These are phyloP conservation scores for Gorsachius goisagi DNA, from an alignment of 2,113 vertebrate genomes.

Conservation along the genomic window DNA sequence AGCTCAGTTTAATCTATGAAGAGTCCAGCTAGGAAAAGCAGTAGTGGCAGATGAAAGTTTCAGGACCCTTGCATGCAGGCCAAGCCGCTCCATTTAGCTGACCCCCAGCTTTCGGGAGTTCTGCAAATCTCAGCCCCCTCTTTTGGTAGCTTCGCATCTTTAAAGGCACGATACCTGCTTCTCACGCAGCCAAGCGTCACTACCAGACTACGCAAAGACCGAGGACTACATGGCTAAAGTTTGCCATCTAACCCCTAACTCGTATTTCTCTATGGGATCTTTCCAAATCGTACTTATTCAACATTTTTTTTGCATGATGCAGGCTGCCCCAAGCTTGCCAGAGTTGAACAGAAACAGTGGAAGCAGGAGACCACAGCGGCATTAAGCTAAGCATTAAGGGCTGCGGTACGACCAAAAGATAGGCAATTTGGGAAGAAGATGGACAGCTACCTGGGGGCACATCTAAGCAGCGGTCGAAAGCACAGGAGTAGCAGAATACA, in stretches of 20 bases:
- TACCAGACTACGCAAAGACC: not conserved
- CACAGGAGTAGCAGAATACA: not conserved
- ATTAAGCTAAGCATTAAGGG: conserved; percentile 32
- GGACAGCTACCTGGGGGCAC: not conserved
- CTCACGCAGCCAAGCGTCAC: not conserved
- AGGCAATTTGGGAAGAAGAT: not conserved
- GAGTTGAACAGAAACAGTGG: conserved; percentile 43
- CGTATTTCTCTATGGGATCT: not conserved
- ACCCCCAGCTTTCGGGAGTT: not conserved
- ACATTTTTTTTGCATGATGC: not conserved
- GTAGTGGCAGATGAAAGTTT: not conserved
- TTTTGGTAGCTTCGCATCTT: not conserved
- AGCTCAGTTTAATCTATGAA: not conserved
- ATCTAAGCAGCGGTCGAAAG: not conserved
- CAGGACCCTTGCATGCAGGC: not conserved
- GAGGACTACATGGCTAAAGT: not conserved
- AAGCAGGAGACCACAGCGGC: conserved; percentile 55
- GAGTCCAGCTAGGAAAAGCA: not conserved
- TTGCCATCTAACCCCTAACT: not conserved
- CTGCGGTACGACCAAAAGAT: not conserved
- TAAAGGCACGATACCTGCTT: not conserved
- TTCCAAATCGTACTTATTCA: not conserved
- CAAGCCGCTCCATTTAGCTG: not conserved
- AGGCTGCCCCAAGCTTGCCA: conserved; percentile 29
- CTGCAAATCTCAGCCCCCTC: not conserved